Evolutionary conservation across 1,140 invertebrate species (phyloP).

Genomic region (Drusus annulatus): DNA sequence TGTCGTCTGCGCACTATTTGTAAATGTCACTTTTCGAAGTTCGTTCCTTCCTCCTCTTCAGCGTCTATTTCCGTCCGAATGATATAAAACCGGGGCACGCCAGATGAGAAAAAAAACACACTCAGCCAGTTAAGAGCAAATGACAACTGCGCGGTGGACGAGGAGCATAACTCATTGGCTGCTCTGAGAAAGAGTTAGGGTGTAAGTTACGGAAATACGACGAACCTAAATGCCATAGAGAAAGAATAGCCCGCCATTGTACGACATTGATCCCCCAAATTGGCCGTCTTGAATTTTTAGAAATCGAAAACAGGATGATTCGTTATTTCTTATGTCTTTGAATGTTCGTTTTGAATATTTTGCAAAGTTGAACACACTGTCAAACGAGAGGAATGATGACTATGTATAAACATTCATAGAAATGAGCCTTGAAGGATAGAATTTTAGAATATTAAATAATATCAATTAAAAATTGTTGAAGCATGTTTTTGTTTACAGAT

Average conservation of each 20-base stretch:
- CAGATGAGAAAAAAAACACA: neutral
- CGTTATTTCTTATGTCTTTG: neutral
- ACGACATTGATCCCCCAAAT: conserved; percentile 18
- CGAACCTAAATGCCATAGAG: neutral
- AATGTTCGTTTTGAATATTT: no score
- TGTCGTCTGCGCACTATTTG: neutral
- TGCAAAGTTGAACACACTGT: no score
- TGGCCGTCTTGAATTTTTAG: conserved; percentile 29
- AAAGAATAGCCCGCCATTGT: conserved; percentile 9
- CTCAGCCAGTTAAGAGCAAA: neutral
- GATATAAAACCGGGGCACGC: conserved; percentile 22
- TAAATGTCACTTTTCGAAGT: conserved; percentile 7
- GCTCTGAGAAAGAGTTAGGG: conserved; percentile 4
- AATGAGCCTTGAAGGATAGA: no score
- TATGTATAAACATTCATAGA: no score
- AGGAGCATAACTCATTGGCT: conserved; percentile 12
- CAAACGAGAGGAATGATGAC: no score
- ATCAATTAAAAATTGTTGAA: no score
- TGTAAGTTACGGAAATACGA: conserved; percentile 16
- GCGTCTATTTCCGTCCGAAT: conserved; percentile 19
- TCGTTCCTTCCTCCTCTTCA: neutral
- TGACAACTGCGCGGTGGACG: conserved; percentile 1
- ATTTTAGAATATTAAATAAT: no score
- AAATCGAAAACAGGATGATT: conserved; percentile 14
- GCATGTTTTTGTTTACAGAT: no score